These are phyloP conservation scores for Didymodactylos carnosus DNA, from an alignment of 2,888 invertebrate species.

Conservation along the genomic window DNA sequence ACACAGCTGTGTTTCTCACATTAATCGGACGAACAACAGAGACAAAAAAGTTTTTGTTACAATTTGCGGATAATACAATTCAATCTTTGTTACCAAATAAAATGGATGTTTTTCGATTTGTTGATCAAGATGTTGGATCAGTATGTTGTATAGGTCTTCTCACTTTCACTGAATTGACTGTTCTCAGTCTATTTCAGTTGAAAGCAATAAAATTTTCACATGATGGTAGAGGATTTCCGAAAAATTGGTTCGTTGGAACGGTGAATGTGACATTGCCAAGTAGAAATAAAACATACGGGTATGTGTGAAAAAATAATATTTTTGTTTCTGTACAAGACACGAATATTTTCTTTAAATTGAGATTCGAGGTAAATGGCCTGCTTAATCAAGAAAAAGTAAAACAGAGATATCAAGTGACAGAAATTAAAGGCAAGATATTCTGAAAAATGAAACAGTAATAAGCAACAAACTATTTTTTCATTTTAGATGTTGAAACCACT, in stretches of 20 bases:
- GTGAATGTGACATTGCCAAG: neutral
- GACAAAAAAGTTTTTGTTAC: neutral
- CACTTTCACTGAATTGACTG: neutral
- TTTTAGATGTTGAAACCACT: neutral
- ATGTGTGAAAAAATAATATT: too few relatives aligned
- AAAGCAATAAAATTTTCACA: neutral
- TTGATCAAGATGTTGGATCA: neutral
- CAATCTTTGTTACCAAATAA: neutral
- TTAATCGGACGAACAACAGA: neutral
- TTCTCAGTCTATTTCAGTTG: neutral
- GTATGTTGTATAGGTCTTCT: neutral
- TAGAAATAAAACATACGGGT: neutral
- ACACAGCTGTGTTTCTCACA: neutral
- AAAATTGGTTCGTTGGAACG: neutral
- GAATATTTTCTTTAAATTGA: neutral
- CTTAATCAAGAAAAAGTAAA: neutral
- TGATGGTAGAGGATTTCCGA: neutral
- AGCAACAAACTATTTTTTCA: too few relatives aligned
- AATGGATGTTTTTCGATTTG: neutral
- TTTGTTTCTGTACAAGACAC: neutral
- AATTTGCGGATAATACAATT: neutral
- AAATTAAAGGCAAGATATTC: neutral
- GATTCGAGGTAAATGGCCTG: neutral
- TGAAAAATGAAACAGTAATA: too few relatives aligned
- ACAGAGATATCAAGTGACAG: neutral